Evolutionary conservation across 2,888 invertebrate genomes (phyloP).

Genomic region (Catonia carolina): DNA sequence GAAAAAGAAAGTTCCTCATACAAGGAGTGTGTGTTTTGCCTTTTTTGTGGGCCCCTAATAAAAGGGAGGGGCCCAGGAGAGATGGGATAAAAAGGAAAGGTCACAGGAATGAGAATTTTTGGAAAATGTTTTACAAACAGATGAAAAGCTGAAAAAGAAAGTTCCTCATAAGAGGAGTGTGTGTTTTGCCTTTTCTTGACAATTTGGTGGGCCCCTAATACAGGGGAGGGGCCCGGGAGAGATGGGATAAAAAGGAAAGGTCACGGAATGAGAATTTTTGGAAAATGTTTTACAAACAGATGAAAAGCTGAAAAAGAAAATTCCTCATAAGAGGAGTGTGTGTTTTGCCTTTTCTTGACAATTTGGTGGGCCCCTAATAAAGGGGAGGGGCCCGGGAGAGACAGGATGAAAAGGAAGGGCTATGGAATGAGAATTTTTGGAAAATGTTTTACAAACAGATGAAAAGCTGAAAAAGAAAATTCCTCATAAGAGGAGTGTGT

Average conservation of each 20-base stretch:
- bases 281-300: background rate
- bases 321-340: background rate
- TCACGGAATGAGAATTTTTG: background rate
- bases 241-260: too few relatives aligned
- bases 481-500: slow-evolving; percentile 1
- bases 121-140: background rate
- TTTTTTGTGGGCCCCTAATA: slow-evolving; percentile 16
- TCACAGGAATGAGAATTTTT: background rate
- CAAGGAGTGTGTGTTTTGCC: slow-evolving; percentile 14
- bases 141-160: too few relatives aligned
- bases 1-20: slow-evolving; percentile 17
- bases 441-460: too few relatives aligned
- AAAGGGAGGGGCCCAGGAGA: slow-evolving; percentile 11
- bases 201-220: slow-evolving; percentile 16
- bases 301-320: too few relatives aligned
- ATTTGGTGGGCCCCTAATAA: slow-evolving; percentile 16
- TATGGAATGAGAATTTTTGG: too few relatives aligned
- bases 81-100: background rate
- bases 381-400: too few relatives aligned
- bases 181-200: slow-evolving; percentile 17
- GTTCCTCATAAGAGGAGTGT: background rate
- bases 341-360: slow-evolving; percentile 16
- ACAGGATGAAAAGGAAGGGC: too few relatives aligned
- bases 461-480: slow-evolving; percentile 19
- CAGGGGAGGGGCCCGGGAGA: too few relatives aligned